phyloP scores from a whole-genome alignment of 2,888 invertebrate genomes.

The Masnerella sp. region DNA sequence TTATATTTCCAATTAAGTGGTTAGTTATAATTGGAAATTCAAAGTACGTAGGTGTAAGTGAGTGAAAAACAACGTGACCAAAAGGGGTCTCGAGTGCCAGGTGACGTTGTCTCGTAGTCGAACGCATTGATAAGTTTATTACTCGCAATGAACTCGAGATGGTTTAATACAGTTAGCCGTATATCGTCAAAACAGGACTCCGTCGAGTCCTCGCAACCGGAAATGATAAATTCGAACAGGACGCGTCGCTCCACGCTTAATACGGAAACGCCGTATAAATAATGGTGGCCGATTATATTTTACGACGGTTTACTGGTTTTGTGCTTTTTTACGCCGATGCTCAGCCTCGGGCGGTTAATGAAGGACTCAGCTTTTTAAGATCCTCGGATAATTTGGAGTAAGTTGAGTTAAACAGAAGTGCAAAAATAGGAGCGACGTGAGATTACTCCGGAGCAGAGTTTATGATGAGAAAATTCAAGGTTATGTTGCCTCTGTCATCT shows the following conservation, averaged over 20 bases:
- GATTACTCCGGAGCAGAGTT: slow-evolving; percentile 19
- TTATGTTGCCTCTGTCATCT: background rate
- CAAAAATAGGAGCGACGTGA: slow-evolving; percentile 7
- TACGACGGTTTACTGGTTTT: slow-evolving; percentile 42
- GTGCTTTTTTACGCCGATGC: slow-evolving; percentile 16
- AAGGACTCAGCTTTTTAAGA: slow-evolving; percentile 26
- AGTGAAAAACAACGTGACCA: slow-evolving; percentile 9
- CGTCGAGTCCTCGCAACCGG: slow-evolving; percentile 28
- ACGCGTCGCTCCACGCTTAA: slow-evolving; percentile 18
- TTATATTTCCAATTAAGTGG: too few species aligned
- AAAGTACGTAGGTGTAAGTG: too few species aligned
- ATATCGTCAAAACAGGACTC: slow-evolving; percentile 9
- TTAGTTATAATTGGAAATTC: too few species aligned
- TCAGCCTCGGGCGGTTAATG: slow-evolving; percentile 26
- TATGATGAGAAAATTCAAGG: slow-evolving; percentile 41
- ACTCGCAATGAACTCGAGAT: slow-evolving; percentile 38
- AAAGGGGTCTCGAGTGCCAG: slow-evolving; percentile 39
- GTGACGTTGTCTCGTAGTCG: slow-evolving; percentile 31
- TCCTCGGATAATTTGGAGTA: slow-evolving; percentile 25
- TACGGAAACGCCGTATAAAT: slow-evolving; percentile 48
- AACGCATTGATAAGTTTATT: slow-evolving; percentile 51
- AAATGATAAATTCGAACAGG: slow-evolving; percentile 50
- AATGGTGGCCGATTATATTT: slow-evolving; percentile 45
- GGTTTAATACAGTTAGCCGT: slow-evolving; percentile 55
- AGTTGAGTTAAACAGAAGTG: slow-evolving; percentile 32